phyloP scores from a whole-genome alignment of 2,888 invertebrate genomes.

The Deroplatys truncata region DNA sequence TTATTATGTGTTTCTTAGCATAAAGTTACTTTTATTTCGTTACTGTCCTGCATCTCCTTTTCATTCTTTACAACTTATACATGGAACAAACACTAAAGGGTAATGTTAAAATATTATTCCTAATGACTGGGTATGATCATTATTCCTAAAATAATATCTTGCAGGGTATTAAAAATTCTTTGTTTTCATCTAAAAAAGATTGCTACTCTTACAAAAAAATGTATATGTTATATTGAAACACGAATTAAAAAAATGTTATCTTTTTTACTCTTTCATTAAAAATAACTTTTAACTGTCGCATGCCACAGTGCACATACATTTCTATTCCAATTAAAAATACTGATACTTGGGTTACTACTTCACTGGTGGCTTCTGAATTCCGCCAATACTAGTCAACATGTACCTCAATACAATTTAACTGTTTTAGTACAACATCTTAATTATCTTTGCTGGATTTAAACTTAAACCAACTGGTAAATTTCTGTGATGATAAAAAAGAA shows the following conservation, averaged over 20 bases:
- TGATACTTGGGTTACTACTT: neutral
- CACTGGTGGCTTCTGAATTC: neutral
- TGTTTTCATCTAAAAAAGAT: neutral
- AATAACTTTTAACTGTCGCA: neutral
- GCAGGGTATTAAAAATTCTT: conserved; percentile 2
- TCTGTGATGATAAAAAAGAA: neutral
- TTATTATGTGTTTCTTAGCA: neutral
- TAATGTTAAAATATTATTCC: neutral
- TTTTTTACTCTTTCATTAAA: conserved; percentile 11
- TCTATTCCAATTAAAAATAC: conserved; percentile 7
- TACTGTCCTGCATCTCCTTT: neutral
- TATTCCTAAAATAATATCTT: neutral
- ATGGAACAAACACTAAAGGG: neutral
- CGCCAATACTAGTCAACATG: conserved; percentile 18
- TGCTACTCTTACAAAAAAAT: neutral
- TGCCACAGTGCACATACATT: neutral
- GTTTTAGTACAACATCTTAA: conserved; percentile 22
- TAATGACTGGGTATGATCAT: neutral
- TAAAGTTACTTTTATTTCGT: neutral
- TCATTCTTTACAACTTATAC: neutral
- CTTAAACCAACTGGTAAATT: neutral
- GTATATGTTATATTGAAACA: neutral
- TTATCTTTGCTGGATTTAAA: neutral
- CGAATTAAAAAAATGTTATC: conserved; percentile 7
- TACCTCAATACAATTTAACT: conserved; percentile 24